Evolutionary conservation across 2,797 vertebrate species (phyloP), one percentile per base, ranked within the genome.

Genomic region (Taeniopygia guttata): DNA sequence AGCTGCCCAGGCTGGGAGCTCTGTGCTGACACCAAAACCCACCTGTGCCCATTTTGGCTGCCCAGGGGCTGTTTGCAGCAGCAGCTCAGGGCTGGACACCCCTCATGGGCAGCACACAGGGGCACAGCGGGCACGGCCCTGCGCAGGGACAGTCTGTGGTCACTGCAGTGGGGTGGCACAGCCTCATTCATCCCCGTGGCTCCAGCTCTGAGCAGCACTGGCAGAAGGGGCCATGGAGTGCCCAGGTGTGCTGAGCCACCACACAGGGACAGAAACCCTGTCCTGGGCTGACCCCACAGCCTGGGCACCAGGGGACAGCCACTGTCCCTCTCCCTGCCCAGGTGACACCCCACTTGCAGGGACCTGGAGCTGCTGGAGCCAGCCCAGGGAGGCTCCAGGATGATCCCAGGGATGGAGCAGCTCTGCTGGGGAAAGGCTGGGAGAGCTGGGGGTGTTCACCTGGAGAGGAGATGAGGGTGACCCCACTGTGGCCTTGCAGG

Each of bases 1-100:
- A 7, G 38, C 11, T 34, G 66, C 38, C 4, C 18, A 3, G 7
- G 8, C 1, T 14, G 42, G 72, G 66, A 73, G 64, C 21, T 49
- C 13, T 43, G 70, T 36, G 55, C 11, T 77, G 84, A 26, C 60
- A 32, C 78, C 56, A 29, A 20, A 80, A 68, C 0, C 7, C 27
- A 22, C 5, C 60, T 25, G 59, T 8, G 34, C 2, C 36, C 0
- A 0, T 13, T 11, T 1, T 1, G 21, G 40, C 36, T 3, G 23
- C 63, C 30, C 22, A 30, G 26, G 17, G 51, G n/a, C 16, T 11
- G 25, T 46, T 43, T 12, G 22, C 2, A 17, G 55, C 23, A 32
- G 27, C 56, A 55, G 52, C n/a, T 27, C 27, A 27, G 52, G 30
- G 54, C 52, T n/a, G n/a, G n/a, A n/a, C n/a, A n/a, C n/a, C n/a